Evolutionary conservation across 2,888 invertebrate genomes (phyloP), one percentile per base, ranked within the genome.

Genomic region (Malacosoma neustria): DNA sequence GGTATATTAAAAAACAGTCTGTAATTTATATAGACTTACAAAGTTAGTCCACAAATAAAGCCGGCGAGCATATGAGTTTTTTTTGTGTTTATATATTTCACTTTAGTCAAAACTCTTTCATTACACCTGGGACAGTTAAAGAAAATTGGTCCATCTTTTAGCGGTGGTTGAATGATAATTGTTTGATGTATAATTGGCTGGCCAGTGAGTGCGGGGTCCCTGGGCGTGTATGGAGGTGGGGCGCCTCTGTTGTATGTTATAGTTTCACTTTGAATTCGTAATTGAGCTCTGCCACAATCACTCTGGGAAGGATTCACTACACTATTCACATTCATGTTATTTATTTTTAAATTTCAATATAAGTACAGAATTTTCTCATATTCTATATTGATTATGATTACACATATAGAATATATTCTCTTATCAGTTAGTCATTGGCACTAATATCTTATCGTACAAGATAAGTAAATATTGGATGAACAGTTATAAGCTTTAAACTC

Each of bases 61-160:
- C 84, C 85, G 47, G 82, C 79, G 13, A 77, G 37, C 65, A 84
- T 59, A 42, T 85, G 82, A 38, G 84, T 82, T 57, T 69, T 75
- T 29, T 59, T 62, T 6, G 82, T 69, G 49, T 65, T 80, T n/a
- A 67, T 62, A 56, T 72, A 67, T 43, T 70, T 50, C 30, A 85
- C 74, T 55, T 62, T 70, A 7, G 84, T 81, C 12, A 77, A 46
- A 11, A 67, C 57, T 45, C 64, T 65, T 49, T 72, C 59, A 34
- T 57, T 58, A 51, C 84, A 85, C 29, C 50, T 57, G 7, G 67
- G 71, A 43, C 85, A 85, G 35, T 61, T 62, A 35, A 62, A 71
- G 36, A 61, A 54, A 11, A 63, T 61, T 3, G 82, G 79, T 5
- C 41, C 42, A 41, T 61, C 51, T 46, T 66, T 75, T 13, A 82